Base-by-base conservation (phyloP, 2,888 invertebrate genomes). In the Eupelmus urozonus region DNA sequence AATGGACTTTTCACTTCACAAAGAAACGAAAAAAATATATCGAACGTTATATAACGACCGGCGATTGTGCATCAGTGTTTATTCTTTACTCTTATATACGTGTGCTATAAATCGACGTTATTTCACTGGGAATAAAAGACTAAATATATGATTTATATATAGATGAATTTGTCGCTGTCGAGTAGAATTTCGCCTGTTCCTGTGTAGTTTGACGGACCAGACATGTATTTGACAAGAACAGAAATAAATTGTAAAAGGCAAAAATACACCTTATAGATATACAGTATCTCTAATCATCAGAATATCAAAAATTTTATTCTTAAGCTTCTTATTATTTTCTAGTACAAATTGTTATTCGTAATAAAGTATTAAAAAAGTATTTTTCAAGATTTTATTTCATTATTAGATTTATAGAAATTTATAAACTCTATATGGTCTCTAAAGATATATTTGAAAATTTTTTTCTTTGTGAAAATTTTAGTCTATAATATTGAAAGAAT, bases 31-130 rank as follows among this genome's bases (percentile, higher is more conserved):
- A 53, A 53, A 20, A 20, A 13, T 71, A 7, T 62, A 55, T 53
- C 7, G 4, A 65, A 57, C 16, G 55, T 49, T 74, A 29, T 25
- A 9, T 53, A 29, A 13, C 29, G 18, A 25, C 1, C 27, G 25
- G 27, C 57, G 57, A 67, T 42, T 67, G 13, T 60, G 53, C 40
- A 60, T 67, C 40, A 13, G 60, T 67, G 60, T 66, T 74, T 20
- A 60, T 67, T 74, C 75, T 75, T 67, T 57, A 60, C 23, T 72
- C 55, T 66, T 66, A 66, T 66, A 59, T 13, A 29, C 51, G 55
- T 77, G 40, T 29, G 16, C 27, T 59, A 23, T 77, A 73, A n/a
- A 72, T 70, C 45, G 40, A 42, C 71, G 71, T 66, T 72, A 71
- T 13, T 20, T 60, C 16, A 65, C 13, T 71, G 57, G 57, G 29